Base-by-base conservation (phyloP, 2,797 vertebrate genomes). In the Selene dorsalis region DNA sequence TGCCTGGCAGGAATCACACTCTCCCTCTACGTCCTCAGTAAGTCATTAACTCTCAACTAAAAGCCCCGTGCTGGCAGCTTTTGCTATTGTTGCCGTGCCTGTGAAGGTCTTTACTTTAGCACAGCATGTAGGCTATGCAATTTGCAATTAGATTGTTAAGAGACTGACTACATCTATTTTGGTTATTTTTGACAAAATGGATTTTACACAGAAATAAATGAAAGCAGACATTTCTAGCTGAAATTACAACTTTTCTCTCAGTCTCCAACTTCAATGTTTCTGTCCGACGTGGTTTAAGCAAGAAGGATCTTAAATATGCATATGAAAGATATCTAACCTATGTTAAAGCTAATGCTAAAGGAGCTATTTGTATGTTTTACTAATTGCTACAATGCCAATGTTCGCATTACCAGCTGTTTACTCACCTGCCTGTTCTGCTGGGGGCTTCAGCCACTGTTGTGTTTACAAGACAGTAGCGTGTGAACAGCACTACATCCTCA, bases 1-100 rank as follows among this genome's bases (percentile, higher is more conserved):
- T 98, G 97, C 91, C 94, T 99, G 89, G 97, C 98, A 55, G 98
- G 98, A 80, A 97, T 99, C 88, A 95, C 93, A 17, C 96, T 99
- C 35, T 97, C 97, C 16, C 93, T 99, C 85, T 99, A 97, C 0
- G 96, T 96, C 39, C 92, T 98, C 87, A 94, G 98, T 99, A 92
- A 99, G 98, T 98, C 89, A 84, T 50, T 18, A 61, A 59, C 52
- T 48, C 6, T 77, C 16, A 10, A 7, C 28, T 63, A 26, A 60
- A 67, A 24, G 58, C 35, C 59, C 12, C 24, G 10, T 41, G 32
- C 13, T 22, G 6, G n/a, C 14, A 2, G 0, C 3, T 3, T 57
- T 50, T 67, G 57, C 28, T 30, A 18, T 45, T 68, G 26, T 45
- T 32, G 14, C 58, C 24, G 16, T 3, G 3, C 17, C 5, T 18